phyloP scores from a whole-genome alignment of 2,797 vertebrate species.

The Ctenosaura bakeri region DNA sequence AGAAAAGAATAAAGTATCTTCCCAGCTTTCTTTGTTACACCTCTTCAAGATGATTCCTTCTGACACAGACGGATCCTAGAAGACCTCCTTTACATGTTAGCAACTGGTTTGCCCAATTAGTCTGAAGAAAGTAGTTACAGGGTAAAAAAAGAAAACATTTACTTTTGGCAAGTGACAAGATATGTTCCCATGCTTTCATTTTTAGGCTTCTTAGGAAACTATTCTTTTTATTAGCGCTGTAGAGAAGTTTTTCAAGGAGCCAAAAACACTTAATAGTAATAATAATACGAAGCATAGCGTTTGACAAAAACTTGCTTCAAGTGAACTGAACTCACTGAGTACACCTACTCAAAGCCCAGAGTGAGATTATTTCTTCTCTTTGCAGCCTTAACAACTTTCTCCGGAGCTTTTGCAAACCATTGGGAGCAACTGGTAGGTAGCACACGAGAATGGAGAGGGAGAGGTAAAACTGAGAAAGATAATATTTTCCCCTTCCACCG shows the following conservation, averaged over 20 bases:
- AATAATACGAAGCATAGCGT: not conserved
- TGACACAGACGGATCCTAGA: not conserved
- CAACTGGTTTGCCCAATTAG: not conserved
- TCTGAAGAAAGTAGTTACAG: not conserved
- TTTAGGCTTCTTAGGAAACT: fast-evolving
- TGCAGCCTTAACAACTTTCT: not conserved
- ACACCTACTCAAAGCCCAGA: not conserved
- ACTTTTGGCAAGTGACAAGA: not conserved
- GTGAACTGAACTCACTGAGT: not conserved
- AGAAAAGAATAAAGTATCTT: constrained; percentile 6
- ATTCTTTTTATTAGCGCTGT: not conserved
- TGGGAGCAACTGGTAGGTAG: not conserved
- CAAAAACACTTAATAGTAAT: not conserved
- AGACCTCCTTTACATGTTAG: not conserved
- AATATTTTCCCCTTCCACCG: too few species aligned
- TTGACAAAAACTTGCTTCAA: not conserved
- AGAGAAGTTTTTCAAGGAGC: not conserved
- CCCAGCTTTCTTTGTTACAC: not conserved
- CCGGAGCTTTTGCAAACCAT: too few species aligned
- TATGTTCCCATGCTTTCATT: not conserved
- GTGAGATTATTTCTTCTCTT: not conserved
- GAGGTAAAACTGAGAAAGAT: not conserved
- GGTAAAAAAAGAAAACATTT: not conserved
- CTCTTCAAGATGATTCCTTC: constrained; percentile 1
- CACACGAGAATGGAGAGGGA: not conserved